Conservation (phyloP, 2,888 invertebrate species). For the Cataglyphis altisquamis region DNA sequence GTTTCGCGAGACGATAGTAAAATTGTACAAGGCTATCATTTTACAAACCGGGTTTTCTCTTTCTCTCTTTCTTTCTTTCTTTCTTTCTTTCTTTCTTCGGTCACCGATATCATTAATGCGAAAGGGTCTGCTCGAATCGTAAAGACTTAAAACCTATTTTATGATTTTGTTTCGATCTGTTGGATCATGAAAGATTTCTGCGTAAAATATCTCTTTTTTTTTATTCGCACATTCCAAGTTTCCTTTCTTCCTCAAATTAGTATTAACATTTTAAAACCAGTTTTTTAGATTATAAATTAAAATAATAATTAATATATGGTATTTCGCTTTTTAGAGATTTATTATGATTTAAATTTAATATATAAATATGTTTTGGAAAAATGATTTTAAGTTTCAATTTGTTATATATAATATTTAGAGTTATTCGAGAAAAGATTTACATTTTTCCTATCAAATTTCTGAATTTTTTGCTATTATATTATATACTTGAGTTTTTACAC, state of each 20-base stretch:
- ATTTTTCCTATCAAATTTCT: background rate
- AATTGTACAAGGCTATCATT: constrained; percentile 35
- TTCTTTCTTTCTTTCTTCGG: background rate
- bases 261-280: background rate
- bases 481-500: background rate
- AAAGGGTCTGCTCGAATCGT: constrained; percentile 12
- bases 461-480: background rate
- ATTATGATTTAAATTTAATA: background rate
- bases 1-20: constrained; percentile 5
- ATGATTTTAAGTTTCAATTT: background rate
- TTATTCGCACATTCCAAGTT: background rate
- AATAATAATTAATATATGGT: background rate
- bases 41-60: constrained; percentile 10
- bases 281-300: background rate
- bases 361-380: background rate
- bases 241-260: background rate
- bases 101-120: constrained; percentile 51
- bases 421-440: background rate
- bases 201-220: background rate
- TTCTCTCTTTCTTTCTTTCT: background rate
- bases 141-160: background rate
- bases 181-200: background rate
- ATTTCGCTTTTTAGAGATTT: background rate
- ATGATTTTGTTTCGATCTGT: constrained; percentile 7
- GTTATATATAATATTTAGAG: background rate